Evolutionary conservation across 2,888 invertebrate species (phyloP).

Genomic region (Dolichopus griseipennis): DNA sequence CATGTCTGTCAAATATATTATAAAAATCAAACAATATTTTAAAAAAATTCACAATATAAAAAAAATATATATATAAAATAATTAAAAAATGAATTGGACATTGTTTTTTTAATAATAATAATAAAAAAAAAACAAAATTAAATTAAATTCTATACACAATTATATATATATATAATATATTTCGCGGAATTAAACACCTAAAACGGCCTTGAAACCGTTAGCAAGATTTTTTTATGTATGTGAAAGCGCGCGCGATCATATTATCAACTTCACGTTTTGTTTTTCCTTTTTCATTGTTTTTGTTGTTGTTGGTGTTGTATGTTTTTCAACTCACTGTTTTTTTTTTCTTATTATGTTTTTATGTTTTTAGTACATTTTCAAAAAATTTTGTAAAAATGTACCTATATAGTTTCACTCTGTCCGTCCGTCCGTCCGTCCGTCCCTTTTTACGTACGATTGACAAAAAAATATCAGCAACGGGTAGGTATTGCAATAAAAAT

Average conservation of each 20-base stretch:
- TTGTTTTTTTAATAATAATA: background rate
- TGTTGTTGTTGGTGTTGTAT: background rate
- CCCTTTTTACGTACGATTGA: too few relatives aligned
- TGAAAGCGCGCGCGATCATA: background rate
- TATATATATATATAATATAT: background rate
- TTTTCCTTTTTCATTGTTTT: background rate
- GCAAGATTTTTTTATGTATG: background rate
- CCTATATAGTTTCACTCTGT: too few relatives aligned
- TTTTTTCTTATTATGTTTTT: too few relatives aligned
- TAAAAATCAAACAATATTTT: background rate
- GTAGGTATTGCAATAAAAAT: too few relatives aligned
- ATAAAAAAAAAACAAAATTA: background rate
- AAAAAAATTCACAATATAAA: too few relatives aligned
- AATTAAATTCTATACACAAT: background rate
- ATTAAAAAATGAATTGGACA: background rate
- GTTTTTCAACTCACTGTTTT: background rate
- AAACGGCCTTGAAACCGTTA: constrained; percentile 6
- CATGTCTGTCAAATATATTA: background rate
- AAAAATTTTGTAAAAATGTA: too few relatives aligned
- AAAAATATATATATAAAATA: too few relatives aligned
- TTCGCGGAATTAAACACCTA: constrained; percentile 1
- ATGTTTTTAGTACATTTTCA: too few relatives aligned
- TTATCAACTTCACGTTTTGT: background rate
- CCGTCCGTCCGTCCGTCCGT: too few relatives aligned
- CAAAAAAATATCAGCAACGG: too few relatives aligned